A percentile compares a stretch with the other conserved stretches of the same genome.
phyloP scores from a whole-genome alignment of 1,140 invertebrate species.

The Metaphire vulgaris region DNA sequence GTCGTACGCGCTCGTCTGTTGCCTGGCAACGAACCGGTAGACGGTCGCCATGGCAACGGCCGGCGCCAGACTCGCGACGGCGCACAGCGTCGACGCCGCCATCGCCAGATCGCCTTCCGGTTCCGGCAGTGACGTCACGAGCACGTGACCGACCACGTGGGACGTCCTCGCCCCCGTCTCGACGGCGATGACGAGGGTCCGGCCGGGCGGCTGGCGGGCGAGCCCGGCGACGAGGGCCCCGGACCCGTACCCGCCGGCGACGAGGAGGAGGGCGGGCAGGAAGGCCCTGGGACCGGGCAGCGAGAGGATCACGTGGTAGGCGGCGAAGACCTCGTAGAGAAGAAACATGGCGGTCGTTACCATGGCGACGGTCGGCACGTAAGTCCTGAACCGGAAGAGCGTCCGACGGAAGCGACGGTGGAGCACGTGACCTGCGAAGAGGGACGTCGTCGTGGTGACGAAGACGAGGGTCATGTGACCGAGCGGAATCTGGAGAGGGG shows the following conservation, averaged over 20 bases:
- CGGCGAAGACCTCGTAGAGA: neutral
- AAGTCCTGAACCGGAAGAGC: neutral
- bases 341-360: conserved; percentile 5
- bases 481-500: conserved; percentile 7
- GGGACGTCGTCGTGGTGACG: neutral
- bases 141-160: conserved; percentile 6
- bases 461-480: conserved; percentile 17
- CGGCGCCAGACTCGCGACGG: conserved; percentile 1
- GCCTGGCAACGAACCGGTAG: neutral
- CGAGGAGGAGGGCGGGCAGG: neutral
- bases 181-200: conserved; percentile 4
- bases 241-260: conserved; percentile 1
- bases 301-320: conserved; percentile 4
- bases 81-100: neutral
- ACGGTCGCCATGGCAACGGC: conserved; percentile 9
- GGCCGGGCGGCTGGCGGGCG: neutral
- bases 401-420: neutral
- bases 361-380: conserved; percentile 16
- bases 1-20: neutral
- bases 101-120: conserved; percentile 16
- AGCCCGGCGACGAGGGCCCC: neutral
- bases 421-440: conserved; percentile 5
- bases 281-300: conserved; percentile 3
- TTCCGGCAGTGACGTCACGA: neutral
- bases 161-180: conserved; percentile 16